Evolutionary conservation across 2,797 vertebrate genomes (phyloP), one percentile per base, ranked within the genome.

Genomic region (Gobionotothen gibberifrons): DNA sequence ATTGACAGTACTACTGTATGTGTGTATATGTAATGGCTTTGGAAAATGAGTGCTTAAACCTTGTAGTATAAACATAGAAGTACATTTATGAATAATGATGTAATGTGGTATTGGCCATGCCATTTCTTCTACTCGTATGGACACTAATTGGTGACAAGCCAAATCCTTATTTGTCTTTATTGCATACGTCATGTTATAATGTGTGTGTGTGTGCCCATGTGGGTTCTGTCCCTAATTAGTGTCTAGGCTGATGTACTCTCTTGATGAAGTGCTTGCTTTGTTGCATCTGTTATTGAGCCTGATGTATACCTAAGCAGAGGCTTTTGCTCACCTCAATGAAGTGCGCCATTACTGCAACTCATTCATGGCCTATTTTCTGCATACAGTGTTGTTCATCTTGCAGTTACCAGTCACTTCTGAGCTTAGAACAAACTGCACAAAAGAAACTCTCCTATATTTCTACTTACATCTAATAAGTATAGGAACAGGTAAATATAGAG

Each of bases 101-200:
- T 48, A 4, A 39, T 61, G 19, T 63, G 8, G 3, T 12, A 16
- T 9, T 56, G 2, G 29, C 32, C 32, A 36, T 55, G 51, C 1
- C 16, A 43, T 43, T 21, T 51, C 1, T 54, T 12, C 53, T 29
- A 4, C 29, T 14, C 15, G 15, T 14, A 13, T 9, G 2, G 11
- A 40, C 19, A 29, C 43, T 59, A 60, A 62, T 22, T 54, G 2
- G 40, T 43, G 21, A 52, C 21, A 54, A 54, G 29, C 9, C 42
- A 44, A 60, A 59, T 15, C 43, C 48, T n/a, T 59, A 21, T 39
- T 61, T 61, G 40, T 46, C 19, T 57, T 62, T 51, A 53, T 19
- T 52, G 44, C 10, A 2, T 36, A n/a, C n/a, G 39, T 56, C 42
- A 26, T 26, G 26, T 26, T 26, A 26, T 26, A 26, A 26, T 26